Evolutionary conservation across 2,888 invertebrate genomes (phyloP).

Genomic region (Congeria kusceri): DNA sequence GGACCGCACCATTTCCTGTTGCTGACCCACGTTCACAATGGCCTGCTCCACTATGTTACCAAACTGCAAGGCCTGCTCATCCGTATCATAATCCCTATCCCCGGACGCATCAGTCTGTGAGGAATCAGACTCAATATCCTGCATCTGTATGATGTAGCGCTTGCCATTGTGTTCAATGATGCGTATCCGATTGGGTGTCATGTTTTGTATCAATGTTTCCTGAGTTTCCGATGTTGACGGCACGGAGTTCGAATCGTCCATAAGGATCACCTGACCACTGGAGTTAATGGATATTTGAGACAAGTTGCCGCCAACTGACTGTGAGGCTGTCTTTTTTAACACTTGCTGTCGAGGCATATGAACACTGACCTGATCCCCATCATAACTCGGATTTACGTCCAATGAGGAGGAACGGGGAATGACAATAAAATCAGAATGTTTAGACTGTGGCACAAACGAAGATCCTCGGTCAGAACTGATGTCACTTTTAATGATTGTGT

Average conservation of each 20-base stretch:
- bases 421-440: not conserved
- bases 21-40: constrained; percentile 27
- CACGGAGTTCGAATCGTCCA: not conserved
- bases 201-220: not conserved
- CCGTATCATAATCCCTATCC: not conserved
- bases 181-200: not conserved
- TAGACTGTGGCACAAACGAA: no score
- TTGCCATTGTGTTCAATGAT: constrained; percentile 65
- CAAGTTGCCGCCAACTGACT: not conserved
- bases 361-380: not conserved
- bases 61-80: not conserved
- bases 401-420: not conserved
- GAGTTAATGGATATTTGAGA: not conserved
- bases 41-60: constrained; percentile 17
- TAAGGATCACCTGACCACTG: not conserved
- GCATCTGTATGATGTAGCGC: constrained; percentile 55
- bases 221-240: not conserved
- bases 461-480: not conserved
- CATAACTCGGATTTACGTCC: no score
- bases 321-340: not conserved
- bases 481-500: constrained; percentile 1
- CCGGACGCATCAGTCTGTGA: not conserved
- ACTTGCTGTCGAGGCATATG: not conserved
- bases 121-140: constrained; percentile 8
- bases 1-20: constrained; percentile 6